Conservation (phyloP, 1,140 invertebrate species). For the Phthorimaea operculella region DNA sequence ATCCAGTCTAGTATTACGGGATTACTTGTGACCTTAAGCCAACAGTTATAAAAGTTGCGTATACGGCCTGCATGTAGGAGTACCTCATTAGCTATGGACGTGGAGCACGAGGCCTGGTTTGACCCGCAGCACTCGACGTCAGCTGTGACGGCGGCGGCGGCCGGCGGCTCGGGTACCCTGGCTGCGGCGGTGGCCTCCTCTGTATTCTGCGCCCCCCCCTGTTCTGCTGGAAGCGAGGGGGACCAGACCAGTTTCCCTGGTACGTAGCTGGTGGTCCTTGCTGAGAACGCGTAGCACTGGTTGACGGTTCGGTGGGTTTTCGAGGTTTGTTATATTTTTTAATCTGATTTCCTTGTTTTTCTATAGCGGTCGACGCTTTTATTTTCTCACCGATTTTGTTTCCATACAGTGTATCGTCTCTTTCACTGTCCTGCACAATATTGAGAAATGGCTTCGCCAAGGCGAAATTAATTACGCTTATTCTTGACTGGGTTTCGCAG, state of each 20-base stretch:
- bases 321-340: not conserved
- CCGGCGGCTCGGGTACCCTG: too few species aligned
- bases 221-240: not conserved
- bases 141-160: not conserved
- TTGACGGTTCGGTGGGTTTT: not conserved
- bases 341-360: slow-evolving; percentile 8
- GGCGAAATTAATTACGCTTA: not conserved
- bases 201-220: slow-evolving; percentile 1
- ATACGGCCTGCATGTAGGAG: slow-evolving; percentile 21
- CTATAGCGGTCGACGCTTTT: slow-evolving; percentile 3
- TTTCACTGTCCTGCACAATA: slow-evolving; percentile 1
- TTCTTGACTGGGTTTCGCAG: not conserved
- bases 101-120: not conserved
- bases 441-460: slow-evolving; percentile 6
- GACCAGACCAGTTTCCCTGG: slow-evolving; percentile 8
- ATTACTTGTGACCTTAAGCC: slow-evolving; percentile 21
- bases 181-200: not conserved
- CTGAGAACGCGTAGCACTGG: not conserved
- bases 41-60: slow-evolving; percentile 23
- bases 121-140: not conserved
- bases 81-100: not conserved
- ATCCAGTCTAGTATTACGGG: slow-evolving; percentile 19
- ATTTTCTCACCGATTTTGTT: slow-evolving; percentile 1
- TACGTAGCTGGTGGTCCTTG: not conserved
- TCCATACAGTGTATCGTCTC: slow-evolving; percentile 6